Evolutionary conservation across 2,888 invertebrate genomes (phyloP).

Genomic region (Panzeria rudis): DNA sequence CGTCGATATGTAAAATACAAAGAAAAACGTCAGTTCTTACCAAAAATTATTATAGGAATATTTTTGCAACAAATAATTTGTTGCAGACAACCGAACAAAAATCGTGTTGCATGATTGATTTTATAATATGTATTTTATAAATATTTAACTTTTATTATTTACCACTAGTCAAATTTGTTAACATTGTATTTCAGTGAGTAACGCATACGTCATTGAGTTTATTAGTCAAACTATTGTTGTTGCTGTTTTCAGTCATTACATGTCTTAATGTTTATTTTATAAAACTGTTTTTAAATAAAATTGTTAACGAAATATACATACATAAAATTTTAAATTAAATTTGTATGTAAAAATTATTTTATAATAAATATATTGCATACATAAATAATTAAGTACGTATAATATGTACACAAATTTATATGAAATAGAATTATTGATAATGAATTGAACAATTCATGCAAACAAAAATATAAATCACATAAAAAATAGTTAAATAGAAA

Average conservation of each 20-base stretch:
- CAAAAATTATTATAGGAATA: not conserved
- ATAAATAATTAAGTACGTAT: slow-evolving; percentile 14
- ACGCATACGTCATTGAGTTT: slow-evolving; percentile 70
- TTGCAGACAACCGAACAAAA: not conserved
- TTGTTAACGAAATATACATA: slow-evolving; percentile 76
- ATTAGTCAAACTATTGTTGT: slow-evolving; percentile 78
- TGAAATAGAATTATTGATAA: slow-evolving; percentile 33
- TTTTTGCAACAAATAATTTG: not conserved
- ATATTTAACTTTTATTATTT: slow-evolving; percentile 10
- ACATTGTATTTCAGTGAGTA: not conserved
- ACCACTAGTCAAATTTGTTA: slow-evolving; percentile 66
- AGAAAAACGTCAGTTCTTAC: too few relatives aligned
- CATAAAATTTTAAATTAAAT: not conserved
- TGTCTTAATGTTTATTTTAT: slow-evolving; percentile 77
- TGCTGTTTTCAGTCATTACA: slow-evolving; percentile 72
- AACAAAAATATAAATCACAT: not conserved
- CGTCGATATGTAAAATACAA: not conserved
- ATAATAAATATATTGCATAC: slow-evolving; percentile 2
- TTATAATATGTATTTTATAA: not conserved
- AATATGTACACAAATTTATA: slow-evolving; percentile 32
- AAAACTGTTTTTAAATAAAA: slow-evolving; percentile 78
- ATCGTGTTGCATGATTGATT: not conserved
- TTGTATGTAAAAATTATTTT: slow-evolving; percentile 16
- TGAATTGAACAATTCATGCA: slow-evolving; percentile 15
- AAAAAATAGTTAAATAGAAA: slow-evolving; percentile 7